Evolutionary conservation across 2,888 invertebrate genomes (phyloP).

Genomic region (Pecten maximus): DNA sequence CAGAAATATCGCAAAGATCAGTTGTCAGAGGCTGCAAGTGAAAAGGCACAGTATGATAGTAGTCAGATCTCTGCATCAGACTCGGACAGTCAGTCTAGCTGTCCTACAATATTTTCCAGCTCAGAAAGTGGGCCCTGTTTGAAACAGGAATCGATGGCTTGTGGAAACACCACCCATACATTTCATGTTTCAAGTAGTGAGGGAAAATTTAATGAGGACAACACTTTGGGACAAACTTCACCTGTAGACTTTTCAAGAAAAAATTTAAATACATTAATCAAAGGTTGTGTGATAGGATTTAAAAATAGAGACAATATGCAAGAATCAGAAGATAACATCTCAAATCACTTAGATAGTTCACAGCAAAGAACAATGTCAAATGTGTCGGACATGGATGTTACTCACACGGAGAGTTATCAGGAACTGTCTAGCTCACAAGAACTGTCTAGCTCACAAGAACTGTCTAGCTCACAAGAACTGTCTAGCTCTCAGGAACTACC

Average conservation of each 20-base stretch:
- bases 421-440: neutral
- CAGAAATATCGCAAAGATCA: neutral
- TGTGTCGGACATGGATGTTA: neutral
- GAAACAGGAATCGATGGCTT: neutral
- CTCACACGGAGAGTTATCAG: neutral
- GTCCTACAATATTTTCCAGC: neutral
- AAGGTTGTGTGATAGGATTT: neutral
- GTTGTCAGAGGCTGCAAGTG: neutral
- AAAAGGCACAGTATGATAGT: neutral
- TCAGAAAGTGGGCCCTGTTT: neutral
- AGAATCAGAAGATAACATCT: neutral
- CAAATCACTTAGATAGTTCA: neutral
- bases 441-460: neutral
- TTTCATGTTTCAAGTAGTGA: neutral
- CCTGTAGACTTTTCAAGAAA: slow-evolving; percentile 10
- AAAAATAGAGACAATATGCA: neutral
- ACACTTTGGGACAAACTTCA: neutral
- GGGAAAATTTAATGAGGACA: neutral
- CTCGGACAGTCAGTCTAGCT: slow-evolving; percentile 12
- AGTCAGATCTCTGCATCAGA: neutral
- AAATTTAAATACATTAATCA: neutral
- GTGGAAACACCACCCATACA: neutral
- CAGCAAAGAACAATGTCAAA: neutral
- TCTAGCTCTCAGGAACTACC: slow-evolving; percentile 1
- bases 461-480: slow-evolving; percentile 3